Percentiles rank a stretch among this genome's conserved stretches.
phyloP scores from a whole-genome alignment of 2,888 invertebrate species.

The Ptychoptera contaminata region DNA sequence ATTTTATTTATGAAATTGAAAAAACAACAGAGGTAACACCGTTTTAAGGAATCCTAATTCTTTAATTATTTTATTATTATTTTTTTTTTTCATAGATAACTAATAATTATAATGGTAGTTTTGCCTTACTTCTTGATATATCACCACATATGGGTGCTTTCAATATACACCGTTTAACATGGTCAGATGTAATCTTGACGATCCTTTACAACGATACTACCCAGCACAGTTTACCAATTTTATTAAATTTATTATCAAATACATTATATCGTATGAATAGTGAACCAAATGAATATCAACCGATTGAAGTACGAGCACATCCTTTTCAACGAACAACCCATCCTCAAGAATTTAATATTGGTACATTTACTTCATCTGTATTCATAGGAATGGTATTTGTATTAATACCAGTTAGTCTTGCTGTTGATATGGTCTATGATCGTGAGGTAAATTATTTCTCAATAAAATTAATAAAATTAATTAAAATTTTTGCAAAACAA shows the following conservation, averaged over 20 bases:
- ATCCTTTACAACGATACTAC: conserved; percentile 64
- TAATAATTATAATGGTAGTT: conserved; percentile 47
- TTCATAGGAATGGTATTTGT: conserved; percentile 71
- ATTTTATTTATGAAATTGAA: conserved; percentile 22
- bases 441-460: conserved; percentile 62
- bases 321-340: conserved; percentile 61
- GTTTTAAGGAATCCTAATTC: too few species aligned
- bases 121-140: conserved; percentile 42
- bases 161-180: conserved; percentile 38
- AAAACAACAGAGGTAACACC: conserved; percentile 19
- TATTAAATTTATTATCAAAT: conserved; percentile 56
- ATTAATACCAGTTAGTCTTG: conserved; percentile 58
- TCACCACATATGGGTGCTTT: conserved; percentile 51
- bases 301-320: conserved; percentile 47
- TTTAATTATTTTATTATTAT: background rate
- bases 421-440: conserved; percentile 68
- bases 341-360: conserved; percentile 54
- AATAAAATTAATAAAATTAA: too few species aligned
- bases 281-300: conserved; percentile 34
- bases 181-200: conserved; percentile 40
- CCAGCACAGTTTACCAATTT: conserved; percentile 61
- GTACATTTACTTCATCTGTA: conserved; percentile 54
- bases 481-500: too few species aligned
- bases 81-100: background rate
- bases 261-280: conserved; percentile 32